These are phyloP conservation scores for Mamestra configurata DNA, from an alignment of 1,140 invertebrate species.

Conservation along the genomic window DNA sequence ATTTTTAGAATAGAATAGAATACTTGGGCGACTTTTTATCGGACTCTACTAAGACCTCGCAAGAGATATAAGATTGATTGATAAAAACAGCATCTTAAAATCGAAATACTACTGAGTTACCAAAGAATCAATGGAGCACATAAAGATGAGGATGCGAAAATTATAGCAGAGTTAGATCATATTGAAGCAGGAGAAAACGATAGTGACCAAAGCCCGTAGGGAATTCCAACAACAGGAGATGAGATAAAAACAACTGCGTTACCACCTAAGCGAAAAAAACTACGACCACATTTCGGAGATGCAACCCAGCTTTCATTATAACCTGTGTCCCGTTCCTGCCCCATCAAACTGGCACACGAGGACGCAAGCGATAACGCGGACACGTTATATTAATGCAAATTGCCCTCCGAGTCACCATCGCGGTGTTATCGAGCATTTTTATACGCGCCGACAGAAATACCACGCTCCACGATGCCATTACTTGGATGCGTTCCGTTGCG, in stretches of 20 bases:
- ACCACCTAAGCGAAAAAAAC: not conserved
- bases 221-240: not conserved
- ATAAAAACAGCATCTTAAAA: too few relatives aligned
- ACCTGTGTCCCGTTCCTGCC: constrained; percentile 20
- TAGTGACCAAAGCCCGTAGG: too few relatives aligned
- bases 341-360: constrained; percentile 21
- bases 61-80: too few relatives aligned
- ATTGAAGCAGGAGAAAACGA: too few relatives aligned
- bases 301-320: constrained; percentile 11
- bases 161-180: too few relatives aligned
- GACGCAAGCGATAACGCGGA: constrained; percentile 53
- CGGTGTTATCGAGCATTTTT: constrained; percentile 62
- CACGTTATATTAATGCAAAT: constrained; percentile 66
- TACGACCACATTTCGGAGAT: not conserved
- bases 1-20: too few relatives aligned
- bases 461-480: constrained; percentile 41
- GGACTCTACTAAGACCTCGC: too few relatives aligned
- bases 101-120: too few relatives aligned
- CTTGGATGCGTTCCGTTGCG: constrained; percentile 37
- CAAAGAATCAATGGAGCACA: too few relatives aligned
- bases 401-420: constrained; percentile 26
- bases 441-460: constrained; percentile 56
- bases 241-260: not conserved
- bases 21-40: too few relatives aligned
- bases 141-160: too few relatives aligned